A percentile compares a stretch with the other conserved stretches of the same genome.
Conservation (phyloP, 37 sponge, comb jelly and placozoan genomes). For the Geodia barretti region DNA sequence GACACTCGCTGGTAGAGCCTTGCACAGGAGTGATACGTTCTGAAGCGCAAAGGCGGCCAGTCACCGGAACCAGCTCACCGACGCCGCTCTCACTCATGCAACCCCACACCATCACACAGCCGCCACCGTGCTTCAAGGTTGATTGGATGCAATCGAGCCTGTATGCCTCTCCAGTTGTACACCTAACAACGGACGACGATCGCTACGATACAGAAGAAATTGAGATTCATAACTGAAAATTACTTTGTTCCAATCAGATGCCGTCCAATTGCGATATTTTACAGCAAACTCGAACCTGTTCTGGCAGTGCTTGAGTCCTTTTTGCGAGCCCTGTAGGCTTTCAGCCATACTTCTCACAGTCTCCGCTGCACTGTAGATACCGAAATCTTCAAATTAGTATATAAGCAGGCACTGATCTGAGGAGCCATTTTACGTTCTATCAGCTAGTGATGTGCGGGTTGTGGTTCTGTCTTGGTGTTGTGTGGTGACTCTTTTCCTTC, state of each 20-base stretch:
- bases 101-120: background rate
- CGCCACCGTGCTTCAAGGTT: background rate
- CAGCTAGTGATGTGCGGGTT: background rate
- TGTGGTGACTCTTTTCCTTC: background rate
- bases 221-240: background rate
- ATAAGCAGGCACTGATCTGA: background rate
- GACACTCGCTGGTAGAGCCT: slow-evolving; percentile 14
- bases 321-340: background rate
- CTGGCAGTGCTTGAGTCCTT: background rate
- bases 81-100: background rate
- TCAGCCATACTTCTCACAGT: background rate
- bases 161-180: background rate
- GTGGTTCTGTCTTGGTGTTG: background rate
- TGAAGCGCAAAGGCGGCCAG: slow-evolving; percentile 9
- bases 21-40: background rate
- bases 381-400: background rate
- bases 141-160: background rate
- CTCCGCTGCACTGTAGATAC: background rate
- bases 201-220: background rate
- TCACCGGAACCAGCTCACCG: background rate
- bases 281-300: background rate
- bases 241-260: background rate
- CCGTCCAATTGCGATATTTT: background rate
- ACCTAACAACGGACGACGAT: background rate
- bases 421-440: background rate